Conservation (phyloP, 2,797 vertebrate species). For the Pseudochromis fuscus region DNA sequence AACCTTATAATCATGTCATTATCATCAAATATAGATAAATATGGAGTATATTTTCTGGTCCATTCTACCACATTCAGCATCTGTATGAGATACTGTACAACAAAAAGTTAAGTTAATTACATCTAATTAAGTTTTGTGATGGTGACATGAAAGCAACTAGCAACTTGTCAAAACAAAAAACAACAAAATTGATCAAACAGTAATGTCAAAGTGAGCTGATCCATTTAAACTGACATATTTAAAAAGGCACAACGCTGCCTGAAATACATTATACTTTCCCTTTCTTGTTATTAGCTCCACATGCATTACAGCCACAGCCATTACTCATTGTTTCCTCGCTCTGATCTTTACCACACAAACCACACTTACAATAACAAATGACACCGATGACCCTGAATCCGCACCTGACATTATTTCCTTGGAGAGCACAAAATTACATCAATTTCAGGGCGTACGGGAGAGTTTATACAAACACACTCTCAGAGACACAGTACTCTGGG, state of each 20-base stretch:
- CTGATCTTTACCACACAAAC: neutral
- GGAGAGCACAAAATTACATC: neutral
- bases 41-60: no score
- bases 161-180: neutral
- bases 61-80: no score
- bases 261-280: neutral
- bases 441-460: slow-evolving; percentile 1
- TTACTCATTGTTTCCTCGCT: slow-evolving; percentile 8
- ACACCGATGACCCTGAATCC: neutral
- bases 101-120: no score
- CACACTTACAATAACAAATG: neutral
- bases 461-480: neutral
- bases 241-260: neutral
- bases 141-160: no score
- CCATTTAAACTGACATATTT: neutral
- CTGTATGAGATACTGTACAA: no score
- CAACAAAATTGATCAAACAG: no score
- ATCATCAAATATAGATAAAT: no score
- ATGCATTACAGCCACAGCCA: neutral
- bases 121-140: no score
- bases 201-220: slow-evolving; percentile 4
- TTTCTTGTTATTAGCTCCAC: neutral
- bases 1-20: no score
- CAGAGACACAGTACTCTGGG: neutral
- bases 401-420: neutral